Conservation (phyloP, 2,888 invertebrate species). For the Nipponacmea schrenckii region DNA sequence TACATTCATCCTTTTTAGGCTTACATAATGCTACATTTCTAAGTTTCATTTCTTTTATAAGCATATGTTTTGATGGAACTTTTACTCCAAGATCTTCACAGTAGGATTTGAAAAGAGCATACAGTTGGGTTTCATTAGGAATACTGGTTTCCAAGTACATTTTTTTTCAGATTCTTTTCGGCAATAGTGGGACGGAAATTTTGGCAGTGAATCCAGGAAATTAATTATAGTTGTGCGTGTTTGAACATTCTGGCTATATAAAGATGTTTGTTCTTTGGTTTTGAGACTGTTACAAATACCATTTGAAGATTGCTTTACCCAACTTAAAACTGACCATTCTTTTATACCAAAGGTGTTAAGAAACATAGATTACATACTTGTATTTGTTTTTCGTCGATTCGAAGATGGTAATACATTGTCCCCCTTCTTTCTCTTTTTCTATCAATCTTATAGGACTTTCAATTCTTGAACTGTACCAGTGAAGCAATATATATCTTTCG, state of each 20-base stretch:
- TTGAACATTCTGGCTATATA: not conserved
- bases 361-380: conserved; percentile 11
- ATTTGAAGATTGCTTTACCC: not conserved
- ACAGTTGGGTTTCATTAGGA: not conserved
- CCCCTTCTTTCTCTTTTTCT: not conserved
- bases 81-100: not conserved
- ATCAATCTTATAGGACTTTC: not conserved
- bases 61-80: not conserved
- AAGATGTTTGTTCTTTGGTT: not conserved
- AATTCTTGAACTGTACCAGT: not conserved
- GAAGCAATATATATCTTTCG: conserved; percentile 11
- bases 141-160: conserved; percentile 2
- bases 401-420: not conserved
- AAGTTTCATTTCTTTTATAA: not conserved
- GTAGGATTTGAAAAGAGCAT: not conserved
- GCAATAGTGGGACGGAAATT: conserved; percentile 16
- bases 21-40: conserved; percentile 11
- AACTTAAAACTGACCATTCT: conserved; percentile 3
- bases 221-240: not conserved
- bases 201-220: conserved; percentile 11
- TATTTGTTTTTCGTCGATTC: not conserved
- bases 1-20: conserved; percentile 21
- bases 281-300: not conserved
- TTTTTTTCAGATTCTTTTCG: conserved; percentile 1
- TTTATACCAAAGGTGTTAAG: conserved; percentile 3